Conservation (phyloP, 2,888 invertebrate genomes). For the Tolmerus cingulatus region DNA sequence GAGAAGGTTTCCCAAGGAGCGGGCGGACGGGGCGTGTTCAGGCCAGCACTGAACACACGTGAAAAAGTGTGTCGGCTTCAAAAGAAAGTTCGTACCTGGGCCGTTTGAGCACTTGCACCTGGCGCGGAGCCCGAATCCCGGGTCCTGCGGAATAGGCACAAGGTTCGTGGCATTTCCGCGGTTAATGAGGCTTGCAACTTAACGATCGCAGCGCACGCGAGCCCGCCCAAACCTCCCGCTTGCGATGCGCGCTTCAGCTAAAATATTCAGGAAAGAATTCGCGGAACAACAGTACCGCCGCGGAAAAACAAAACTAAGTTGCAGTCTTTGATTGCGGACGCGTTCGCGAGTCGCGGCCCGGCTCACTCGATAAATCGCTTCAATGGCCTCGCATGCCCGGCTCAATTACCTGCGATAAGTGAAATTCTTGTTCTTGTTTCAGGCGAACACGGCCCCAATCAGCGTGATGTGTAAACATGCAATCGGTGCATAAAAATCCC, state of each 20-base stretch:
- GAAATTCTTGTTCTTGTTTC: slow-evolving; percentile 2
- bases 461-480: neutral
- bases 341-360: neutral
- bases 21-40: neutral
- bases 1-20: neutral
- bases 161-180: neutral
- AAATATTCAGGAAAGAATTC: neutral
- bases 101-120: neutral
- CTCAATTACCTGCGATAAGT: neutral
- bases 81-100: neutral
- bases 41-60: neutral
- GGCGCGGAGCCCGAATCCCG: neutral
- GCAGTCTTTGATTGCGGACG: neutral
- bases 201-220: neutral
- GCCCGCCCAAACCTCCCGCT: neutral
- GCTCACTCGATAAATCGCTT: neutral
- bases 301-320: neutral
- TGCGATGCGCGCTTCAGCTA: neutral
- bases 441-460: neutral
- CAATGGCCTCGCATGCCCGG: neutral
- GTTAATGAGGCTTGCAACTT: slow-evolving; percentile 22
- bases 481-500: neutral
- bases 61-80: neutral
- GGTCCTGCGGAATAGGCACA: neutral
- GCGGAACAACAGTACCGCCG: neutral